phyloP scores from a whole-genome alignment of 2,113 vertebrate genomes.

The Chloebia gouldiae region DNA sequence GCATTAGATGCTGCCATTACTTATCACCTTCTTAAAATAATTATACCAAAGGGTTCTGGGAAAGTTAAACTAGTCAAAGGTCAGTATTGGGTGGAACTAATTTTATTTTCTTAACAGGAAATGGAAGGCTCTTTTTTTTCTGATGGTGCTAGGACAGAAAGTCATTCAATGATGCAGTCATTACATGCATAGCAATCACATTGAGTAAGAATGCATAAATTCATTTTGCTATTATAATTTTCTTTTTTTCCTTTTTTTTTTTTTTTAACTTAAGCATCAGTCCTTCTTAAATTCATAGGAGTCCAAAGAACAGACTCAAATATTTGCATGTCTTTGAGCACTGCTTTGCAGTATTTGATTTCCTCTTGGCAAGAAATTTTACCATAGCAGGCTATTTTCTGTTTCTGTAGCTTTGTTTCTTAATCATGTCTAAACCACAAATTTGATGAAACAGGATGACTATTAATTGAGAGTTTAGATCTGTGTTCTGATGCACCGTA shows the following conservation, averaged over 20 bases:
- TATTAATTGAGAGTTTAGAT: not conserved
- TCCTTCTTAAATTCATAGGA: not conserved
- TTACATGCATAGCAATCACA: not conserved
- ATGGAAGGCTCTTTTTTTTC: not conserved
- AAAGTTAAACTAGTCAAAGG: not conserved
- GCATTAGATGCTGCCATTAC: not conserved
- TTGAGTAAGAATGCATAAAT: not conserved
- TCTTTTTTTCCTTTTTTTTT: rapidly evolving
- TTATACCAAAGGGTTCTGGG: not conserved
- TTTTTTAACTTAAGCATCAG: not conserved
- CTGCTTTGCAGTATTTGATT: not conserved
- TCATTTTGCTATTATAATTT: rapidly evolving
- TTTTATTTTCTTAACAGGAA: not conserved
- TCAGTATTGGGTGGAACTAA: not conserved
- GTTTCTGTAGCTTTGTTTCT: not conserved
- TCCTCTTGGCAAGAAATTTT: not conserved
- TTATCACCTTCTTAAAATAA: not conserved
- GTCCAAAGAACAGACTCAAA: not conserved
- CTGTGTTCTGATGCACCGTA: not conserved
- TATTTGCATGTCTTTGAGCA: not conserved
- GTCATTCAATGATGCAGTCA: not conserved
- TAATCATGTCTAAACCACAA: not conserved
- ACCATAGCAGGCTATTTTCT: not conserved
- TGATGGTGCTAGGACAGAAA: not conserved
- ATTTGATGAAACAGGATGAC: not conserved